phyloP scores from a whole-genome alignment of 1,140 invertebrate genomes.

The Bombus difficillimus region DNA sequence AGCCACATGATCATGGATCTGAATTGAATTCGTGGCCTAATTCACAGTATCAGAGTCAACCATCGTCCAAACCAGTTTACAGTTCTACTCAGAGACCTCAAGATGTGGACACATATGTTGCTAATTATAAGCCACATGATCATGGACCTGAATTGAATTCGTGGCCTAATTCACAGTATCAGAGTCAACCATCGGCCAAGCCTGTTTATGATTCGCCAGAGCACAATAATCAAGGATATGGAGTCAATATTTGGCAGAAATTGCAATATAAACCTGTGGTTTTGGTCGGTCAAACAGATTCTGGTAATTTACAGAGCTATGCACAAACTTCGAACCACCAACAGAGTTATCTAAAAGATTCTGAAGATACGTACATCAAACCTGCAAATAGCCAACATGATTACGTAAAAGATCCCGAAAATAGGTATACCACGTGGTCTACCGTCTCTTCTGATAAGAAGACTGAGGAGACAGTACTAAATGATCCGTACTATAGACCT shows the following conservation, averaged over 20 bases:
- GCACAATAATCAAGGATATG: not conserved
- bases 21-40: fast-evolving
- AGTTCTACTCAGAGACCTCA: not conserved
- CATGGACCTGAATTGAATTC: too few species aligned
- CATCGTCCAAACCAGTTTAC: not conserved
- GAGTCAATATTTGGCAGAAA: slow-evolving; percentile 7
- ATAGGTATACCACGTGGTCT: not conserved
- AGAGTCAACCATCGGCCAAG: not conserved
- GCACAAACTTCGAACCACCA: not conserved
- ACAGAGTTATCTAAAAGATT: not conserved
- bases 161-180: too few species aligned
- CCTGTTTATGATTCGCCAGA: not conserved
- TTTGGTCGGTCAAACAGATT: not conserved
- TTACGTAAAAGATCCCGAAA: not conserved
- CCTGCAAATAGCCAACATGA: not conserved
- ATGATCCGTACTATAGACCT: not conserved
- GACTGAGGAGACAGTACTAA: fast-evolving
- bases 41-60: not conserved
- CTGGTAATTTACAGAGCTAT: not conserved
- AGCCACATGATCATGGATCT: fast-evolving
- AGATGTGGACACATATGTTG: too few species aligned
- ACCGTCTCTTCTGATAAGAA: not conserved
- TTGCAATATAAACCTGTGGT: not conserved
- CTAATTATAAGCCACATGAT: too few species aligned
- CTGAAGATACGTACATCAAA: not conserved